Conservation (phyloP, 2,797 vertebrate genomes). For the Sebastes baramenuke region DNA sequence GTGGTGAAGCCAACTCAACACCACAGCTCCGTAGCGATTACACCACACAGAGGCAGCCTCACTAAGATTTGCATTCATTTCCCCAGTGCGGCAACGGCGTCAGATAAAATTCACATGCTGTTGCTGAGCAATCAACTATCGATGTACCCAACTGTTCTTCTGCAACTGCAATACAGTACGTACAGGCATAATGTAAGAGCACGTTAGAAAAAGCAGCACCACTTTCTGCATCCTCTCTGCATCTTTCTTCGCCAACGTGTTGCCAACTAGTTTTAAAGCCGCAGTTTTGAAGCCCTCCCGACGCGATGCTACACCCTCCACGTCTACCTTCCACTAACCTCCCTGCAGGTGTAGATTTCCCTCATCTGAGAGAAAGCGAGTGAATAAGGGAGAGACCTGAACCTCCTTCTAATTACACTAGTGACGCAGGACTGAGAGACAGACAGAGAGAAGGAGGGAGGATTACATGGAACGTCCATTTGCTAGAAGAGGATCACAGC, state of each 20-base stretch:
- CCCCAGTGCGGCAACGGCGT: conserved; percentile 48
- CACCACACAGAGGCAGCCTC: conserved; percentile 33
- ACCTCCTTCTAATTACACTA: conserved; percentile 69
- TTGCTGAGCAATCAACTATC: conserved; percentile 48
- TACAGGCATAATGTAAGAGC: background rate
- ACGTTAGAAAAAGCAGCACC: background rate
- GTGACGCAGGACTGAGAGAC: conserved; percentile 64
- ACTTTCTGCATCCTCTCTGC: background rate
- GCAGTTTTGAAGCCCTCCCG: background rate
- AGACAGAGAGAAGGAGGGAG: conserved; percentile 58
- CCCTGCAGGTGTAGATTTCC: conserved; percentile 62
- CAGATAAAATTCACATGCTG: conserved; percentile 57
- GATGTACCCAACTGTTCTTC: conserved; percentile 23
- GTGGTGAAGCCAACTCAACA: conserved; percentile 30
- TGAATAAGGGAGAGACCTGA: conserved; percentile 67
- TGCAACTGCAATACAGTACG: background rate
- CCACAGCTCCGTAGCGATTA: conserved; percentile 34
- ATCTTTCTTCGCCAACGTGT: conserved; percentile 6
- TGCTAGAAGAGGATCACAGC: conserved; percentile 76
- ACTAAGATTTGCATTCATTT: conserved; percentile 67
- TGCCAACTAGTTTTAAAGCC: conserved; percentile 22
- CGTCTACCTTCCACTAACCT: conserved; percentile 7
- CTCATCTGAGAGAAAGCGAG: conserved; percentile 50
- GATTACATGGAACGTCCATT: conserved; percentile 78
- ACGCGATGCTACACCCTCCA: background rate